phyloP scores from a whole-genome alignment of 1,140 invertebrate species.

The Agraylea sexmaculata region DNA sequence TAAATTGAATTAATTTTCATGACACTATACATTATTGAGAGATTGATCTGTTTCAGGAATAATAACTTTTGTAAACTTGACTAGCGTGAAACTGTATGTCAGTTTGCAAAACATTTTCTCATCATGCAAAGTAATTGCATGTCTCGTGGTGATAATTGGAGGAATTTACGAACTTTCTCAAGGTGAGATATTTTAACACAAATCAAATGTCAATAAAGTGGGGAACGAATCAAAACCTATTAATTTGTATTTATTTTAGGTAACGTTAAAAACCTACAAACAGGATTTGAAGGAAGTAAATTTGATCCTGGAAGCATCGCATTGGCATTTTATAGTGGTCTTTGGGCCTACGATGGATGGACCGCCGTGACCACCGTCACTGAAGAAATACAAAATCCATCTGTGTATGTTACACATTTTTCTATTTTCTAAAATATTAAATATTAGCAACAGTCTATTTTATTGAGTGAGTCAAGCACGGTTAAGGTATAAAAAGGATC shows the following conservation, averaged over 20 bases:
- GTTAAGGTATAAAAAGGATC: too few relatives aligned
- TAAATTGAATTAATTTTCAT: too few relatives aligned
- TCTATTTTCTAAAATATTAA: too few relatives aligned
- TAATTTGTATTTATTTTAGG: constrained; percentile 29
- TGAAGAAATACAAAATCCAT: constrained; percentile 84
- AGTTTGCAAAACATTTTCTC: constrained; percentile 83
- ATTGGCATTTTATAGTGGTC: constrained; percentile 83
- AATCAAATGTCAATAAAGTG: constrained; percentile 9
- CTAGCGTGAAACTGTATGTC: constrained; percentile 79
- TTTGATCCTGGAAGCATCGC: constrained; percentile 61
- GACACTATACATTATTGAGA: too few relatives aligned
- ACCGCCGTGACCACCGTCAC: constrained; percentile 82
- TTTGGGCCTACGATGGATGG: constrained; percentile 96
- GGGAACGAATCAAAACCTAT: constrained; percentile 9
- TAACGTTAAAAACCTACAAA: constrained; percentile 54
- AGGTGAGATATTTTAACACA: constrained; percentile 37
- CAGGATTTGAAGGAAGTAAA: constrained; percentile 67
- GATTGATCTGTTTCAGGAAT: constrained; percentile 53
- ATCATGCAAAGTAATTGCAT: constrained; percentile 71
- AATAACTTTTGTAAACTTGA: constrained; percentile 81
- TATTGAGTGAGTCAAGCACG: too few relatives aligned
- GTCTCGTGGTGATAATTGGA: constrained; percentile 69
- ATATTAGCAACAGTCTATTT: too few relatives aligned
- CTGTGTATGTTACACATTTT: constrained; percentile 52
- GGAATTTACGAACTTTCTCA: constrained; percentile 64